Evolutionary conservation across 2,113 vertebrate genomes (phyloP).

Genomic region (Microcebus ravelobensis): DNA sequence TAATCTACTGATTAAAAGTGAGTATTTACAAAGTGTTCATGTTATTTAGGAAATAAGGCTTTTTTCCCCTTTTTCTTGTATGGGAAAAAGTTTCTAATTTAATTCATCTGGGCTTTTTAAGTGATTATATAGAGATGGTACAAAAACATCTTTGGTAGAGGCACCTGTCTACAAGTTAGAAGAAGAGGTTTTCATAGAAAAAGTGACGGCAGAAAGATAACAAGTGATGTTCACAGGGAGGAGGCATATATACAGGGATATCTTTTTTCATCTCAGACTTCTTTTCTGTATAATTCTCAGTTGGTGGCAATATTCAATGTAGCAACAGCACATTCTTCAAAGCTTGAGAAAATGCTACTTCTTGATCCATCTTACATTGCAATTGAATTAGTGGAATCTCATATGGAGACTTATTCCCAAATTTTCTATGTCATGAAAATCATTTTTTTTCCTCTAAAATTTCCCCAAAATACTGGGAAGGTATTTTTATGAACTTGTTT

Average conservation of each 20-base stretch:
- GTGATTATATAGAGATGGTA: not conserved
- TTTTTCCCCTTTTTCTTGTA: not conserved
- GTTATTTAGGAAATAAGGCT: not conserved
- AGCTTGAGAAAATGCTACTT: not conserved
- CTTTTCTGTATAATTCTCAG: not conserved
- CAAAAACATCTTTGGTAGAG: not conserved
- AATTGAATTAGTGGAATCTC: not conserved
- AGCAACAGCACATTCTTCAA: not conserved
- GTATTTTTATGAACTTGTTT: not conserved
- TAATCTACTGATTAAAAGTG: not conserved
- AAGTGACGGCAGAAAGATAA: not conserved
- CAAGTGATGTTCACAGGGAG: not conserved
- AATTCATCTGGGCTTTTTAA: not conserved
- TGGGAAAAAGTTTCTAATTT: not conserved
- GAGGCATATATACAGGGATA: not conserved
- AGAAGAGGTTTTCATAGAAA: not conserved
- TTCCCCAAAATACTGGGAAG: not conserved
- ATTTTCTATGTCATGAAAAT: not conserved
- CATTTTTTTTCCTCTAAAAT: not conserved
- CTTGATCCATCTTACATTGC: not conserved
- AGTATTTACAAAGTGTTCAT: not conserved
- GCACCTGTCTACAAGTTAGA: not conserved
- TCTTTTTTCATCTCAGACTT: not conserved
- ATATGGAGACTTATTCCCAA: not conserved
- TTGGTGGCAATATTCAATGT: not conserved